These are phyloP conservation scores for Lordiphosa mommai DNA, from an alignment of 1,140 invertebrate genomes.

Conservation along the genomic window DNA sequence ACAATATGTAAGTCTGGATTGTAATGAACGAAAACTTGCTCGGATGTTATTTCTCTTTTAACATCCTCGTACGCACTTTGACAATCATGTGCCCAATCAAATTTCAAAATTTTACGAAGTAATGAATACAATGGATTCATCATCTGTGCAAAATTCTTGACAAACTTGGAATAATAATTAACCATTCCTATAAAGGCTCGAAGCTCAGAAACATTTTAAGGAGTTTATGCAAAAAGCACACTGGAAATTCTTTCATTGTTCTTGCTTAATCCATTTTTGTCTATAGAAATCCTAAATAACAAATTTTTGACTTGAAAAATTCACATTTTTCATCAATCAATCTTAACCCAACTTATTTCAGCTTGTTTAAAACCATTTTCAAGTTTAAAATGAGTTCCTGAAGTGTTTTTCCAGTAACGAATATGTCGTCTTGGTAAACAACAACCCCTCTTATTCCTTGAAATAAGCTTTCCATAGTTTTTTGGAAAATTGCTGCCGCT, in stretches of 20 bases:
- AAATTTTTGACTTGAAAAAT: too few species aligned
- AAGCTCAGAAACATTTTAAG: background rate
- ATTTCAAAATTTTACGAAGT: background rate
- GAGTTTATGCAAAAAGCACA: background rate
- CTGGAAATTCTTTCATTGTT: background rate
- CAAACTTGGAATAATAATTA: too few species aligned
- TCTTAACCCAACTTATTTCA: background rate
- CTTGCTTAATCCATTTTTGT: too few species aligned
- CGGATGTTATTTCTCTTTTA: background rate
- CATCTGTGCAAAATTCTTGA: too few species aligned
- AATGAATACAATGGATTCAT: constrained; percentile 1
- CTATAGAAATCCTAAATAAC: too few species aligned
- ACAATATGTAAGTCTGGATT: too few species aligned
- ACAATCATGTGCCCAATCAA: background rate
- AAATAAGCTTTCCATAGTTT: too few species aligned
- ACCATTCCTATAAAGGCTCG: too few species aligned
- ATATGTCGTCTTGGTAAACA: background rate
- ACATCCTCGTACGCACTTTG: background rate
- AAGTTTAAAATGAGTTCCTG: background rate
- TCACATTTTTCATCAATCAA: background rate
- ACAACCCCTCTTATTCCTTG: too few species aligned
- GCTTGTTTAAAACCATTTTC: too few species aligned
- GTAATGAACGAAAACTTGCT: too few species aligned
- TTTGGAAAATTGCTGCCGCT: too few species aligned
- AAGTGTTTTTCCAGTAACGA: background rate